These are phyloP conservation scores for Polymixis lichenea DNA, from an alignment of 2,888 invertebrate genomes.

Conservation along the genomic window DNA sequence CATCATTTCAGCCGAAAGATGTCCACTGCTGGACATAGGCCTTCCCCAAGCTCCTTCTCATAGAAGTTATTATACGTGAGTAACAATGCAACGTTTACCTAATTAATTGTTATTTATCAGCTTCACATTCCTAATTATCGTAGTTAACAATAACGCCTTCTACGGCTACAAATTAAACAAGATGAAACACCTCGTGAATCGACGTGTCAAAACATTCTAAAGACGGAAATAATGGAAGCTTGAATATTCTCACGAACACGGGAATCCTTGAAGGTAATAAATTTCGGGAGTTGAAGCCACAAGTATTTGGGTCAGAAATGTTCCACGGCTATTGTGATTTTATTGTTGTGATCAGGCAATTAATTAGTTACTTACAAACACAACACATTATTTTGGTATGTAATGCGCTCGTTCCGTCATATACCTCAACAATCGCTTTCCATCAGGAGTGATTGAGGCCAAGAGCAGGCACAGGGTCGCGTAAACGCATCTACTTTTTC, in stretches of 20 bases:
- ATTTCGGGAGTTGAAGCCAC: slow-evolving; percentile 62
- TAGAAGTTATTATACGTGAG: no score
- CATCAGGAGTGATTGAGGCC: no score
- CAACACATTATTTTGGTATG: slow-evolving; percentile 3
- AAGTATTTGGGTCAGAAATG: slow-evolving; percentile 62
- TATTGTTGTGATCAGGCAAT: slow-evolving; percentile 39
- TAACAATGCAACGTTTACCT: neutral
- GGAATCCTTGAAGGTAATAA: slow-evolving; percentile 64
- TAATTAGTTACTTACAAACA: slow-evolving; percentile 4
- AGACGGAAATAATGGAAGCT: slow-evolving; percentile 71
- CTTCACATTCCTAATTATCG: slow-evolving; percentile 9
- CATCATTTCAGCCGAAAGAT: no score
- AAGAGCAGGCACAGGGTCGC: no score
- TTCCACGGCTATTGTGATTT: slow-evolving; percentile 38
- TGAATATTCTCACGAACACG: slow-evolving; percentile 80
- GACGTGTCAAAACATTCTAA: slow-evolving; percentile 73
- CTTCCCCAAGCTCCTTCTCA: no score
- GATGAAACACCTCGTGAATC: slow-evolving; percentile 62
- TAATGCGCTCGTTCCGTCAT: no score
- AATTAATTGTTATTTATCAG: slow-evolving; percentile 4
- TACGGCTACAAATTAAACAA: slow-evolving; percentile 61
- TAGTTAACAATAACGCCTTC: slow-evolving; percentile 32
- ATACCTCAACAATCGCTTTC: no score
- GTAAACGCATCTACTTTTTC: no score
- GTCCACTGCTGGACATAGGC: no score